These are phyloP conservation scores for Macaria notata DNA, from an alignment of 2,888 invertebrate genomes.

Conservation along the genomic window DNA sequence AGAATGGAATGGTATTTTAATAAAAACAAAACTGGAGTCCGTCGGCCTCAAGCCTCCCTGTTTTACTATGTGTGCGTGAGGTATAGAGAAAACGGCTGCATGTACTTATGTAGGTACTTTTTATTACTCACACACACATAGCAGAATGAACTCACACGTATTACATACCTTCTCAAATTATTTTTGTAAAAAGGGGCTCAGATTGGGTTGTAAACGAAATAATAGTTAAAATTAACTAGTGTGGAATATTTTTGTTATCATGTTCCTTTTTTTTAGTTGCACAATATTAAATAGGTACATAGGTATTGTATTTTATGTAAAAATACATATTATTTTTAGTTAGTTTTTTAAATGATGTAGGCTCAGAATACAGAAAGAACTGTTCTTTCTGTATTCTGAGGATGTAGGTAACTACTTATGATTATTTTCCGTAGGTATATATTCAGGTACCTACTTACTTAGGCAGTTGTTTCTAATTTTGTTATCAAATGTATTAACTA, in stretches of 20 bases:
- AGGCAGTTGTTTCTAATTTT: too few species aligned
- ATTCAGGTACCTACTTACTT: too few species aligned
- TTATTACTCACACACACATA: constrained; percentile 39
- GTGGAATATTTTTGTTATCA: neutral
- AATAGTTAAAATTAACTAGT: constrained; percentile 1
- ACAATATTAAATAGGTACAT: too few species aligned
- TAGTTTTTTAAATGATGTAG: too few species aligned
- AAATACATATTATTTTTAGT: too few species aligned
- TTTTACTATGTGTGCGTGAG: constrained; percentile 47
- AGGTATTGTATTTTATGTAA: too few species aligned
- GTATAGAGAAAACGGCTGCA: constrained; percentile 49
- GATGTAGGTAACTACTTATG: too few species aligned
- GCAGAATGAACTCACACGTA: constrained; percentile 36
- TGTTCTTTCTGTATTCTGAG: too few species aligned
- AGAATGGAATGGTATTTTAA: constrained; percentile 56
- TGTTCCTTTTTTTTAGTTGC: too few species aligned
- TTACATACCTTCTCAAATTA: constrained; percentile 40
- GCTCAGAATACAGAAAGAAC: too few species aligned
- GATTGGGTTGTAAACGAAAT: constrained; percentile 45
- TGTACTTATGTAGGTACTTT: constrained; percentile 27
- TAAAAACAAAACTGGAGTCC: constrained; percentile 61
- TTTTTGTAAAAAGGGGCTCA: constrained; percentile 59
- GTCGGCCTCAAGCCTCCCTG: constrained; percentile 46
- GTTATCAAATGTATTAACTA: too few species aligned
- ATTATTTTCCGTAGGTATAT: too few species aligned